Evolutionary conservation across 1,140 invertebrate genomes (phyloP).

Genomic region (Hormaphis cornu): DNA sequence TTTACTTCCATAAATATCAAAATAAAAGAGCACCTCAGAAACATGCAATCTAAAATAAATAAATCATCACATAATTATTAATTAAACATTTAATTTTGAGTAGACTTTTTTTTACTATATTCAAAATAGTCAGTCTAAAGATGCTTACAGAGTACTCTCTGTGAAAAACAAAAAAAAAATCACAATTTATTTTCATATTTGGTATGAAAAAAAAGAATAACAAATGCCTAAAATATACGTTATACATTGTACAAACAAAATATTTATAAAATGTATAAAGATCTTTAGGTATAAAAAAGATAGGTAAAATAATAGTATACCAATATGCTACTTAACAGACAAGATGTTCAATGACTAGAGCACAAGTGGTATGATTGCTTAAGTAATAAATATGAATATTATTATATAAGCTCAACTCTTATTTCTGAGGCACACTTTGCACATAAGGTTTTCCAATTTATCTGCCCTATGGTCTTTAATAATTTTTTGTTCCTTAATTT

Average conservation of each 20-base stretch:
- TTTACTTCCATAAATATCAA: neutral
- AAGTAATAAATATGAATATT: neutral
- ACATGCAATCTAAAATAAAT: neutral
- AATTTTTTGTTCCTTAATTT: neutral
- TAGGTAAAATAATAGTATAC: neutral
- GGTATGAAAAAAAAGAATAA: too few relatives aligned
- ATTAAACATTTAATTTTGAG: neutral
- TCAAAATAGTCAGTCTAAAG: conserved; percentile 5
- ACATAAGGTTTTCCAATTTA: neutral
- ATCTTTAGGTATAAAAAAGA: too few relatives aligned
- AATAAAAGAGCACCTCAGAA: neutral
- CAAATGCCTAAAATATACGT: too few relatives aligned
- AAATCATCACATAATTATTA: neutral
- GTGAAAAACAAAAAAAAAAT: neutral
- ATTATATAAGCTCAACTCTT: neutral
- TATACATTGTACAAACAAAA: too few relatives aligned
- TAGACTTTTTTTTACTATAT: neutral
- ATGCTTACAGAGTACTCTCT: neutral
- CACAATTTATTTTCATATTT: too few relatives aligned
- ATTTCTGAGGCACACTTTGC: neutral
- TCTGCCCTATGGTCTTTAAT: neutral
- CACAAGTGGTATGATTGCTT: neutral
- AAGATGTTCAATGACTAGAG: conserved; percentile 17
- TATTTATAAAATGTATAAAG: too few relatives aligned
- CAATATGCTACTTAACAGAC: neutral